These are phyloP conservation scores for Siderastrea radians DNA, from an alignment of 92 coral and sea anemone species.

Conservation along the genomic window DNA sequence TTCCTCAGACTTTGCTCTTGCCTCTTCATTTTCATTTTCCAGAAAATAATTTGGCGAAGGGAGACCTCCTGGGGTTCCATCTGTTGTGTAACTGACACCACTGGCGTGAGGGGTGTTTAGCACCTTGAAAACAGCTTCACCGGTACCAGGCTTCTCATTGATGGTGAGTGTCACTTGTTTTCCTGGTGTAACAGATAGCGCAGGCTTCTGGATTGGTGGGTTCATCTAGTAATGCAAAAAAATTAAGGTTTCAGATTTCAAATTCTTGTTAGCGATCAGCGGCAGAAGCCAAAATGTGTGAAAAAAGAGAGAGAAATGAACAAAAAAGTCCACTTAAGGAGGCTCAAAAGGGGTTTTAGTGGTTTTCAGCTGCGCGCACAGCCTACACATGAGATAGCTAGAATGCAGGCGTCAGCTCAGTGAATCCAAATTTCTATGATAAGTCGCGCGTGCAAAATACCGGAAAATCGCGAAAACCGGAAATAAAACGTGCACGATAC, in stretches of 20 bases:
- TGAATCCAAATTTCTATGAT: no score
- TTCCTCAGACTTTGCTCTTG: constrained; percentile 21
- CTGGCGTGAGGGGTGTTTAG: constrained; percentile 4
- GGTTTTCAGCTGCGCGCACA: no score
- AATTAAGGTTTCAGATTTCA: neutral
- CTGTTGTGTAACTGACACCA: constrained; percentile 31
- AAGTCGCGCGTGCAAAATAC: no score
- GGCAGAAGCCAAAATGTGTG: neutral
- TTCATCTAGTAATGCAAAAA: constrained; percentile 9
- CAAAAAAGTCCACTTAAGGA: no score
- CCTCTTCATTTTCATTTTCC: constrained; percentile 33
- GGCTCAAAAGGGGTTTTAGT: no score
- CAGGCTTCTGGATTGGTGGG: constrained; percentile 11
- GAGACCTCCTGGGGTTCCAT: neutral
- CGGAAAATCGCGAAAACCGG: no score
- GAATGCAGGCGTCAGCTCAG: no score
- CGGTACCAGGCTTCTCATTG: constrained; percentile 31
- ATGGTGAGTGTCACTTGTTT: constrained; percentile 34
- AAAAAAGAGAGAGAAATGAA: no score
- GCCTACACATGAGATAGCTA: no score
- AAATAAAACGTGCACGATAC: no score
- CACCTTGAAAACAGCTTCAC: constrained; percentile 20
- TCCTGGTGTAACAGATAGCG: neutral
- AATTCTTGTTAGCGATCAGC: neutral
- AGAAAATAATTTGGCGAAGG: constrained; percentile 18